Conservation (phyloP, 2,888 invertebrate species). For the Volucella inflata region DNA sequence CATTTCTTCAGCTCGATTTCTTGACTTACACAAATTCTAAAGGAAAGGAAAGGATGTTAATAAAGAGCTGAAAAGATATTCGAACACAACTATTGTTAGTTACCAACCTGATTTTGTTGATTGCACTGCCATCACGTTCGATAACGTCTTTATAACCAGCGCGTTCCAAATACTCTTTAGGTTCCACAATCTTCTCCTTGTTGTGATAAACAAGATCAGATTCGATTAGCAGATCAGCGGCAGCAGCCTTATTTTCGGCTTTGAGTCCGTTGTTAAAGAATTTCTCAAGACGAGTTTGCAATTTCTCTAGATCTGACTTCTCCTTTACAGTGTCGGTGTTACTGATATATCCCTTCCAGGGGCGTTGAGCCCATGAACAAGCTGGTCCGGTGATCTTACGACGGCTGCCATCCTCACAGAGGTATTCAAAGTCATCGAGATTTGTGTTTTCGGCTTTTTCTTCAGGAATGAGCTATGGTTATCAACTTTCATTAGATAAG, state of each 20-base stretch:
- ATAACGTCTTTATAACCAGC: conserved; percentile 89
- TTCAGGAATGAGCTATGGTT: conserved; percentile 86
- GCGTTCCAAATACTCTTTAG: conserved; percentile 86
- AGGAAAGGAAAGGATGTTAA: conserved; percentile 53
- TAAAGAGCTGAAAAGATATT: conserved; percentile 39
- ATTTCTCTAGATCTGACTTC: conserved; percentile 79
- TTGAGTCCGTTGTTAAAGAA: conserved; percentile 82
- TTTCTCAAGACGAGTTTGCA: conserved; percentile 81
- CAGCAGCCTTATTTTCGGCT: conserved; percentile 80
- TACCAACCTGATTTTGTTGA: conserved; percentile 85
- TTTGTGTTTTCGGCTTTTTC: conserved; percentile 86
- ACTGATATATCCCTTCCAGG: conserved; percentile 92
- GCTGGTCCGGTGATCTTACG: conserved; percentile 87
- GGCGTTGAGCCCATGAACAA: conserved; percentile 93
- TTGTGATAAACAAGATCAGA: conserved; percentile 85
- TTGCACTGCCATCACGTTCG: conserved; percentile 89
- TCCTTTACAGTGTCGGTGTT: conserved; percentile 85
- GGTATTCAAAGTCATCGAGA: conserved; percentile 88
- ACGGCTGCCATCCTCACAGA: conserved; percentile 91
- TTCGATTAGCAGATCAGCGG: conserved; percentile 86
- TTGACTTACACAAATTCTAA: conserved; percentile 87
- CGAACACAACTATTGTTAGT: neutral
- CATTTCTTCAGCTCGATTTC: conserved; percentile 90
- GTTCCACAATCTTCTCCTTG: conserved; percentile 84
- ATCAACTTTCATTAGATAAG: neutral